A percentile compares a stretch with the other conserved stretches of the same genome.
phyloP scores from a whole-genome alignment of 1,140 invertebrate genomes.

The Scylla paramamosain region DNA sequence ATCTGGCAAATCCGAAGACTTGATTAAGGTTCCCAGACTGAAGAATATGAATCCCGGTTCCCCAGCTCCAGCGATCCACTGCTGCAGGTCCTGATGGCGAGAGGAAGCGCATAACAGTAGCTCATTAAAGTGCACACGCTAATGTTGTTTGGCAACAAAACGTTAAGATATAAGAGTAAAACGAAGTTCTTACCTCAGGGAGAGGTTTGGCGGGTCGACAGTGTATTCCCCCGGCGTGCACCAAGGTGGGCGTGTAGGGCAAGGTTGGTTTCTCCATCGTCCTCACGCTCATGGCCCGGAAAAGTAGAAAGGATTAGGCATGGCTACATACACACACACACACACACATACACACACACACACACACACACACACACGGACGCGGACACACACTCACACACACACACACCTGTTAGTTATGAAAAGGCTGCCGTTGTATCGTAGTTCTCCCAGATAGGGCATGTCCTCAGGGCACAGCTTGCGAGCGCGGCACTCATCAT shows the following conservation, averaged over 20 bases:
- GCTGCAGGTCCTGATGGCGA: not conserved
- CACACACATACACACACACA: too few relatives aligned
- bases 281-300: not conserved
- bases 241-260: constrained; percentile 17
- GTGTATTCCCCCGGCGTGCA: constrained; percentile 48
- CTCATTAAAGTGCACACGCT: not conserved
- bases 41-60: not conserved
- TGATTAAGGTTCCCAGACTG: not conserved
- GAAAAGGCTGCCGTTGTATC: not conserved
- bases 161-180: not conserved
- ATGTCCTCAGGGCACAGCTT: not conserved
- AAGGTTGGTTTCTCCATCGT: constrained; percentile 34
- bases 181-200: not conserved
- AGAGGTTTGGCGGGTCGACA: constrained; percentile 19
- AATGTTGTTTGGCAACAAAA: not conserved
- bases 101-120: not conserved
- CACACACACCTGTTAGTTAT: not conserved
- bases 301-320: not conserved
- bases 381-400: too few relatives aligned
- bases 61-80: not conserved
- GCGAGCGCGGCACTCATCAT: not conserved
- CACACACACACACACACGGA: too few relatives aligned
- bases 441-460: not conserved
- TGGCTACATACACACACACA: too few relatives aligned
- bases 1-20: not conserved